phyloP scores from a whole-genome alignment of 2,113 vertebrate species.

The Xiphias gladius region DNA sequence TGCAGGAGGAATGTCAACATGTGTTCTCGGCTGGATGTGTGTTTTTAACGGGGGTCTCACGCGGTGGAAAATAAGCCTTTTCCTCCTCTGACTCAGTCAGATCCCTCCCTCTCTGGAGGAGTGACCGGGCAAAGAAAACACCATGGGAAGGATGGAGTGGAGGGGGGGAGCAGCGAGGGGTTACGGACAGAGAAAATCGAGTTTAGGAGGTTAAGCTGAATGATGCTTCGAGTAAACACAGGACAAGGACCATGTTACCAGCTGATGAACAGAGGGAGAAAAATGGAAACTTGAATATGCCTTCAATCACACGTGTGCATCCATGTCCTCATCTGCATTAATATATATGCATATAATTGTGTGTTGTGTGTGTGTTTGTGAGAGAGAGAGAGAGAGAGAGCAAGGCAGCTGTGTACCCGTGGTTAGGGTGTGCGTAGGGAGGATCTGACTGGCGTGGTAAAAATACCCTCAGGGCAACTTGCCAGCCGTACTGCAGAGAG shows the following conservation, averaged over 20 bases:
- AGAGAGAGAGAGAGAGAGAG: conserved; percentile 40
- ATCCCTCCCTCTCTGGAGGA: conserved; percentile 38
- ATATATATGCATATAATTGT: neutral
- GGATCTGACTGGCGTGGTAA: conserved; percentile 69
- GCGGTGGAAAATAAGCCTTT: conserved; percentile 53
- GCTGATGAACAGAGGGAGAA: neutral
- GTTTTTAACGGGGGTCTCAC: conserved; percentile 60
- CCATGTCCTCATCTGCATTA: neutral
- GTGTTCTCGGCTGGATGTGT: conserved; percentile 57
- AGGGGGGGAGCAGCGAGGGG: neutral
- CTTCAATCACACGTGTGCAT: neutral
- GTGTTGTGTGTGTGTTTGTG: neutral
- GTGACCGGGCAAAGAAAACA: conserved; percentile 45
- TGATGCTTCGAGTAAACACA: neutral
- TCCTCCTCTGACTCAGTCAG: conserved; percentile 49
- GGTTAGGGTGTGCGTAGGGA: conserved; percentile 67
- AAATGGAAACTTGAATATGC: neutral
- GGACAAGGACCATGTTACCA: neutral
- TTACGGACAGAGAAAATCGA: neutral
- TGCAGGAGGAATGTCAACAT: conserved; percentile 77
- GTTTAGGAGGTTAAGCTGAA: conserved; percentile 21
- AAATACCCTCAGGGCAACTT: conserved; percentile 65
- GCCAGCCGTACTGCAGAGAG: conserved; percentile 64
- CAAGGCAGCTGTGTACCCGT: conserved; percentile 64
- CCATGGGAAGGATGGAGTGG: neutral